Conservation (phyloP, 2,113 vertebrate genomes). For the Podilymbus podiceps region DNA sequence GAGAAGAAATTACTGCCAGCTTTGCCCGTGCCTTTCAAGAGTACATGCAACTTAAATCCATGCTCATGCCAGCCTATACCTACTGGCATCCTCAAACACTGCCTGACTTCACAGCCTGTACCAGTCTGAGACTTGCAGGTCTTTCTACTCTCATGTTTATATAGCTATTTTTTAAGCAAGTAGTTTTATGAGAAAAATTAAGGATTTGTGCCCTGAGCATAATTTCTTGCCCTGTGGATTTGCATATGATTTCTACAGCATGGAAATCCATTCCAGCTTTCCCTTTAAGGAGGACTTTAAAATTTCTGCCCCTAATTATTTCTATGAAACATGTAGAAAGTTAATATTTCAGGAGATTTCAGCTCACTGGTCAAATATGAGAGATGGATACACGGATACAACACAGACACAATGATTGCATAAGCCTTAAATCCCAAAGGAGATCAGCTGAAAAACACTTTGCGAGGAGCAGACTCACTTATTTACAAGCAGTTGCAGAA, state of each 20-base stretch:
- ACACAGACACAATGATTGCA: background rate
- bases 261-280: background rate
- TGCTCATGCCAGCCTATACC: rapidly evolving
- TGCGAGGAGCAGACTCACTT: background rate
- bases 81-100: background rate
- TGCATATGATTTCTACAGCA: background rate
- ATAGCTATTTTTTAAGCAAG: background rate
- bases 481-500: background rate
- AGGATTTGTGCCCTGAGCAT: background rate
- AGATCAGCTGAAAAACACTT: background rate
- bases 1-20: background rate
- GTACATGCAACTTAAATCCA: background rate
- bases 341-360: background rate
- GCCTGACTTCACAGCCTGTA: background rate
- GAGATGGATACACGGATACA: background rate
- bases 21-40: background rate
- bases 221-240: background rate
- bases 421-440: background rate
- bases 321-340: background rate
- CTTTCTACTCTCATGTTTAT: background rate
- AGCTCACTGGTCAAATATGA: background rate
- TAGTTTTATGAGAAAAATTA: background rate
- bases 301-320: background rate
- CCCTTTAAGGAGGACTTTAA: background rate
- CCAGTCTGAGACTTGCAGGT: background rate